Evolutionary conservation across 2,888 invertebrate species (phyloP).

Genomic region (Drosophila algonquin): DNA sequence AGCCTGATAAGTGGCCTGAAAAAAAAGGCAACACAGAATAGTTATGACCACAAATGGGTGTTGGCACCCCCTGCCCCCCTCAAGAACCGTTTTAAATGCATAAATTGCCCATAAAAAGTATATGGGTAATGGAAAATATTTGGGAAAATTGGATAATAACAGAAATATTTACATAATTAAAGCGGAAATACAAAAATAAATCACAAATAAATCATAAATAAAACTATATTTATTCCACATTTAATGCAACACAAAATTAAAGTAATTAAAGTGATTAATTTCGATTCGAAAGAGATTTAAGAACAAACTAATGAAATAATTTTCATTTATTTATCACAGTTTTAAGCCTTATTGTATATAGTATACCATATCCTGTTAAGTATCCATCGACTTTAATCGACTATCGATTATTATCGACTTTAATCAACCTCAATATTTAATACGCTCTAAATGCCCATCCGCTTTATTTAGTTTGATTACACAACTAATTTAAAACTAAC

Average conservation of each 20-base stretch:
- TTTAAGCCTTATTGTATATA: too few relatives aligned
- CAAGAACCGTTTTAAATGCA: conserved; percentile 29
- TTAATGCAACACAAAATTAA: too few relatives aligned
- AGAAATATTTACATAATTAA: background rate
- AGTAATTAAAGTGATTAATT: background rate
- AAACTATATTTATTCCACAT: too few relatives aligned
- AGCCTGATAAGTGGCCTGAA: conserved; percentile 33
- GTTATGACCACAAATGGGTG: conserved; percentile 35
- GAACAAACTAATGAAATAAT: too few relatives aligned
- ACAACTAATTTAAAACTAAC: background rate
- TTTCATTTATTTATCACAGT: background rate
- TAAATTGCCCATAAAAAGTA: conserved; percentile 44
- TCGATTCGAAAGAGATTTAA: background rate
- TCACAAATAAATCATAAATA: too few relatives aligned
- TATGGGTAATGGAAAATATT: background rate
- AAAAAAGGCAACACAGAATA: conserved; percentile 22
- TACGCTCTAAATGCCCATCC: background rate
- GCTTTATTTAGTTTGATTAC: conserved; percentile 6
- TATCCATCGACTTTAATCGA: background rate
- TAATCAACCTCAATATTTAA: background rate
- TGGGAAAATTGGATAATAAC: background rate
- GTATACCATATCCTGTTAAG: too few relatives aligned
- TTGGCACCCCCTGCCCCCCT: background rate
- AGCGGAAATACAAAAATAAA: background rate
- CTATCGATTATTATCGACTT: background rate